A percentile compares a stretch with the other conserved stretches of the same genome.
Evolutionary conservation across 2,113 vertebrate genomes (phyloP).

Genomic region (Terrapene triunguis): DNA sequence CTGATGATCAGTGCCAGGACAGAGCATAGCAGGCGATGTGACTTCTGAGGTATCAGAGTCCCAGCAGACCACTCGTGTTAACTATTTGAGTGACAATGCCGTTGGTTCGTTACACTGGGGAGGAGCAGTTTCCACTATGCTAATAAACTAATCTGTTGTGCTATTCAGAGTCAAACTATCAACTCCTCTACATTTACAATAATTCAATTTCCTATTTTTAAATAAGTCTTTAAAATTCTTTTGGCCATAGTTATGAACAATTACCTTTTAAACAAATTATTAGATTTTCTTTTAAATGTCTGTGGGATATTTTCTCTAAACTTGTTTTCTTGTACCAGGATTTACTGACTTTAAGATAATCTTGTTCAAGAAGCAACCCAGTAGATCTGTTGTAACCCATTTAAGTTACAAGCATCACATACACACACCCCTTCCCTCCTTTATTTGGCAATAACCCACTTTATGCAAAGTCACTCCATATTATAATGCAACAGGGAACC

Average conservation of each 20-base stretch:
- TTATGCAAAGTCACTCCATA: slow-evolving; percentile 37
- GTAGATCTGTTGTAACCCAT: fast-evolving
- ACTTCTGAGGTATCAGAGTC: background rate
- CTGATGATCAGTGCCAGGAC: background rate
- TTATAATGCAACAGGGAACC: slow-evolving; percentile 34
- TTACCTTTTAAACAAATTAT: background rate
- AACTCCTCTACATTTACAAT: background rate
- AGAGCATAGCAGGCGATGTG: background rate
- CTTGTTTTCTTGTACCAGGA: background rate
- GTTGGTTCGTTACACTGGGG: background rate
- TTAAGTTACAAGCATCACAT: background rate
- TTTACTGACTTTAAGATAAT: background rate
- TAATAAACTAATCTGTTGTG: background rate
- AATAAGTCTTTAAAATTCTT: background rate
- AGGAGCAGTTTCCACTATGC: background rate
- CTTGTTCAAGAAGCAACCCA: background rate
- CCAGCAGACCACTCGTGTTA: background rate
- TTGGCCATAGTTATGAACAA: background rate
- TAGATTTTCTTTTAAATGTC: background rate
- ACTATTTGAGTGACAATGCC: background rate
- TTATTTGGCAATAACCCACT: slow-evolving; percentile 3
- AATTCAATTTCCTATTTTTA: fast-evolving
- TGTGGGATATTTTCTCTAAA: background rate
- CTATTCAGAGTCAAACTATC: too few species aligned
- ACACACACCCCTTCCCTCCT: background rate